A percentile compares a stretch with the other conserved stretches of the same genome.
These are phyloP conservation scores for Coronaproctus castanopsis DNA, from an alignment of 2,888 invertebrate genomes.

Conservation along the genomic window DNA sequence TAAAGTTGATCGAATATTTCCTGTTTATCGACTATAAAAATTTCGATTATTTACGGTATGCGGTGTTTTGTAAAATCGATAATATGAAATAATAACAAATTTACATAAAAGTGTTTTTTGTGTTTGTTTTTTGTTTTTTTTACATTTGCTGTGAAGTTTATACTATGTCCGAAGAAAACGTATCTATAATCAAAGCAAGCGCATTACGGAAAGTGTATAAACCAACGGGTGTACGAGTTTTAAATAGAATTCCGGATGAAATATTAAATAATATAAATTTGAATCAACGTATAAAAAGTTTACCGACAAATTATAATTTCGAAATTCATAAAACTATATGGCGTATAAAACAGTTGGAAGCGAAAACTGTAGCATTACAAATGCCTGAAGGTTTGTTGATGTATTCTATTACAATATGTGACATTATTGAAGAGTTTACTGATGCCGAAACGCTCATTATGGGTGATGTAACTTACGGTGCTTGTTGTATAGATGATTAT, in stretches of 20 bases:
- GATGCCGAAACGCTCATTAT: conserved; percentile 82
- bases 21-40: too few species aligned
- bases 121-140: too few species aligned
- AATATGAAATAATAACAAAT: too few species aligned
- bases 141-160: too few species aligned
- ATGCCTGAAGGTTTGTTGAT: conserved; percentile 88
- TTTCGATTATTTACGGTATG: too few species aligned
- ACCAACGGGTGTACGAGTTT: conserved; percentile 37
- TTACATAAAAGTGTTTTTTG: too few species aligned
- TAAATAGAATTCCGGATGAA: conserved; percentile 63
- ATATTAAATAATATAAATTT: conserved; percentile 52
- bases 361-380: conserved; percentile 80
- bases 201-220: conserved; percentile 60
- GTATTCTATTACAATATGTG: conserved; percentile 79
- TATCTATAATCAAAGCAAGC: conserved; percentile 52
- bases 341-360: conserved; percentile 66
- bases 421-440: conserved; percentile 77
- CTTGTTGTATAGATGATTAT: conserved; percentile 94
- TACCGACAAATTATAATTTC: conserved; percentile 92
- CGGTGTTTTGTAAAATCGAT: too few species aligned
- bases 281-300: conserved; percentile 44
- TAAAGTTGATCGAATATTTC: too few species aligned
- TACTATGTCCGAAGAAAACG: conserved; percentile 14
- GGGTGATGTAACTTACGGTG: conserved; percentile 98
- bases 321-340: conserved; percentile 95